Conservation (phyloP, 2,888 invertebrate species). For the Acleris literana region DNA sequence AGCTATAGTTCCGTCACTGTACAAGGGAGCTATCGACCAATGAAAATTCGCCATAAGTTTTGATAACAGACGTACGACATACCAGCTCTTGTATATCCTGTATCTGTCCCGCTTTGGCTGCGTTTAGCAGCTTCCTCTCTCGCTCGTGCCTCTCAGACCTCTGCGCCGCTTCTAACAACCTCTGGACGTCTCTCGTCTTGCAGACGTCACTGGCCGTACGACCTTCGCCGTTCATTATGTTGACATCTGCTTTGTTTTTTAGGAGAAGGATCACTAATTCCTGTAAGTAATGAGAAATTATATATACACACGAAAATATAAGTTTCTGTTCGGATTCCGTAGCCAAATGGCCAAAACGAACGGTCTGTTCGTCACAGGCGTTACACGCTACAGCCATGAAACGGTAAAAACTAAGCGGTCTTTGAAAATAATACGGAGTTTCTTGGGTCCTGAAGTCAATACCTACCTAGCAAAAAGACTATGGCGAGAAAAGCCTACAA, state of each 20-base stretch:
- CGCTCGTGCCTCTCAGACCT: slow-evolving; percentile 80
- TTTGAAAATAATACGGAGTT: no score
- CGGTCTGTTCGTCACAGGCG: no score
- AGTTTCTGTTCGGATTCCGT: no score
- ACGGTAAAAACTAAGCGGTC: no score
- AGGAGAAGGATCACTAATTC: slow-evolving; percentile 85
- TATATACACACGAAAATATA: neutral
- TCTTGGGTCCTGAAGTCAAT: no score
- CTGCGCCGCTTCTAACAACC: slow-evolving; percentile 85
- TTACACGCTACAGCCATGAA: no score
- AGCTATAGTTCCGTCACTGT: no score
- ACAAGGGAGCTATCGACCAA: neutral
- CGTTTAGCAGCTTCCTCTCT: slow-evolving; percentile 82
- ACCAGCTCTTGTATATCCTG: slow-evolving; percentile 84
- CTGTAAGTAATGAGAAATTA: slow-evolving; percentile 59
- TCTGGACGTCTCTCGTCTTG: slow-evolving; percentile 79
- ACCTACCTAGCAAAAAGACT: no score
- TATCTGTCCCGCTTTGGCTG: slow-evolving; percentile 84
- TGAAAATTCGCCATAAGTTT: neutral
- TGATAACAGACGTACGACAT: slow-evolving; percentile 39
- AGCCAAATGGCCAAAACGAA: no score
- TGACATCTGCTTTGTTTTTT: slow-evolving; percentile 85
- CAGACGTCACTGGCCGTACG: slow-evolving; percentile 83
- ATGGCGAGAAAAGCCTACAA: no score
- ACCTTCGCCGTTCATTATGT: slow-evolving; percentile 86